These are phyloP conservation scores for Rousettus madagascariensis DNA, from an alignment of 2,797 vertebrate species.

Conservation along the genomic window DNA sequence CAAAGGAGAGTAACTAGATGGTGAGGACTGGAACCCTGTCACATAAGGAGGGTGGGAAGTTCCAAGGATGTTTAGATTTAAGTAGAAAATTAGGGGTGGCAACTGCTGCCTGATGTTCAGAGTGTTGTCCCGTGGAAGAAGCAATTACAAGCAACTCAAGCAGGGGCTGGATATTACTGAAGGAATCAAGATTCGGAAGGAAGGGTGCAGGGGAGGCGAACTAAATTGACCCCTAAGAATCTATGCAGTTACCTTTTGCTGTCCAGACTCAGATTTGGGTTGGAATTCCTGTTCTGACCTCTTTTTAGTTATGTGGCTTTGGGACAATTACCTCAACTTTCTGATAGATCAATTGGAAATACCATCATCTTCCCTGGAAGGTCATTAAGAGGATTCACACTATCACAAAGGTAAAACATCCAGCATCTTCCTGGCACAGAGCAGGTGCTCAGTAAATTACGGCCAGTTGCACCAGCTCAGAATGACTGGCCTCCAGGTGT, in stretches of 20 bases:
- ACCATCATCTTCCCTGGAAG: neutral
- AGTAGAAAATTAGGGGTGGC: neutral
- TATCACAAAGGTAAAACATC: neutral
- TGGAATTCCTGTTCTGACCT: neutral
- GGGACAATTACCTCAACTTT: neutral
- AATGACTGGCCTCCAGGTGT: neutral
- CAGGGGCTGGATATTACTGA: too few relatives aligned
- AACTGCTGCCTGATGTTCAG: neutral
- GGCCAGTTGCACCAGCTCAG: neutral
- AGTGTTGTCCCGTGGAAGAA: neutral
- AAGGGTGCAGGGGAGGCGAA: neutral
- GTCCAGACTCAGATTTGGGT: neutral
- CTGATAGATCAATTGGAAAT: neutral
- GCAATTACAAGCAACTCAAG: neutral
- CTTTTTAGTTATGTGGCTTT: neutral
- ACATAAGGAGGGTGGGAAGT: neutral
- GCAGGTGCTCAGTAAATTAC: neutral
- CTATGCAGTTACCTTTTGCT: neutral
- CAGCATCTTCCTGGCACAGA: neutral
- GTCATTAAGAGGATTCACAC: neutral
- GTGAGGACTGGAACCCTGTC: neutral
- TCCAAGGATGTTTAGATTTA: neutral
- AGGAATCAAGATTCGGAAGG: neutral
- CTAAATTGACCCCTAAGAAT: neutral
- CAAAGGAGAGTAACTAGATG: neutral